These are phyloP conservation scores for Melieria crassipennis DNA, from an alignment of 2,888 invertebrate species.

Conservation along the genomic window DNA sequence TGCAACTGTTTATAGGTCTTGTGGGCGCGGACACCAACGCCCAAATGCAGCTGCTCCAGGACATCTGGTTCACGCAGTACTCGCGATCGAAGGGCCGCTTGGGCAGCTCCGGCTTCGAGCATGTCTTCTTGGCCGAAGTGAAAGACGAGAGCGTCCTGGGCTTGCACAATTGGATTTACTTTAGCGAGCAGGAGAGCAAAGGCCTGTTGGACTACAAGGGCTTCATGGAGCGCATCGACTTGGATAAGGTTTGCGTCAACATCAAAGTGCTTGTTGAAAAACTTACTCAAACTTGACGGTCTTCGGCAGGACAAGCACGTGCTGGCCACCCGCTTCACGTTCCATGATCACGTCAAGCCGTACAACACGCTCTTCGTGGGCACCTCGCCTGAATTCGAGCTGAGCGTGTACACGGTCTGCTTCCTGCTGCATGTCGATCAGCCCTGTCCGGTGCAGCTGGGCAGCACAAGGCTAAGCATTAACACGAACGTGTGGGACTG, in stretches of 20 bases:
- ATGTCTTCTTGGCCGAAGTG: conserved; percentile 57
- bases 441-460: conserved; percentile 53
- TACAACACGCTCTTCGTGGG: conserved; percentile 53
- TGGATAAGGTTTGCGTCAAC: conserved; percentile 49
- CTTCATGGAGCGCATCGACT: conserved; percentile 47
- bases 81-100: conserved; percentile 52
- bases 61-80: conserved; percentile 58
- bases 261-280: neutral
- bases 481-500: conserved; percentile 53
- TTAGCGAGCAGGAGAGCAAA: conserved; percentile 55
- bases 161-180: conserved; percentile 59
- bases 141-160: conserved; percentile 53
- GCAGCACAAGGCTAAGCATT: conserved; percentile 47
- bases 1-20: conserved; percentile 40
- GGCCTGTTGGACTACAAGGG: conserved; percentile 58
- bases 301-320: conserved; percentile 44
- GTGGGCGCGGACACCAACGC: conserved; percentile 49
- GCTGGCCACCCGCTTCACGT: conserved; percentile 47
- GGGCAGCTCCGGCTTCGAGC: conserved; percentile 61
- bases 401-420: conserved; percentile 57
- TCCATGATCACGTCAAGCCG: conserved; percentile 49
- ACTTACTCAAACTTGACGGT: neutral
- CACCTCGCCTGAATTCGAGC: conserved; percentile 56
- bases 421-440: conserved; percentile 51
- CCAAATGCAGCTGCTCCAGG: conserved; percentile 52